Conservation (phyloP, 2,113 vertebrate species). For the Azemiops feae region DNA sequence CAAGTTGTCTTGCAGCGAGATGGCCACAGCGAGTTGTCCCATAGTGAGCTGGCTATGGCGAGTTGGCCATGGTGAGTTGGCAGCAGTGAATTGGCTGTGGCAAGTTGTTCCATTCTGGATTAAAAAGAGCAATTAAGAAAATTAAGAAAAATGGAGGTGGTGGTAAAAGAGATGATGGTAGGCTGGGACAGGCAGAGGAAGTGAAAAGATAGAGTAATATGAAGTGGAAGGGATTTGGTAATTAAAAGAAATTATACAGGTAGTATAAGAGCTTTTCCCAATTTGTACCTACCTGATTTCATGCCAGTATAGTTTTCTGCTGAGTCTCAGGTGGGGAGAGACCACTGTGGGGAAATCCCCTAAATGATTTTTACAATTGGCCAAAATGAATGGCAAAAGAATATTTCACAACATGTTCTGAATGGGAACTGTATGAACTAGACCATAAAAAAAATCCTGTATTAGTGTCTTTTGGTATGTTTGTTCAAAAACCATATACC, state of each 20-base stretch:
- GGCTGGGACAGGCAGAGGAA: not conserved
- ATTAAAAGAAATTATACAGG: not conserved
- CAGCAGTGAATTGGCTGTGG: too few species aligned
- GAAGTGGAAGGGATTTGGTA: not conserved
- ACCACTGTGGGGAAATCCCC: not conserved
- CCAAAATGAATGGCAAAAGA: not conserved
- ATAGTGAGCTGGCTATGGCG: too few species aligned
- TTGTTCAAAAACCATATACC: not conserved
- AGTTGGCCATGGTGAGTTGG: too few species aligned
- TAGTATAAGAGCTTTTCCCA: not conserved
- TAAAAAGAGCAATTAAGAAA: not conserved
- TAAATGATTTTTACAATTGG: not conserved
- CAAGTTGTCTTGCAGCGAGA: too few species aligned
- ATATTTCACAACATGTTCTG: not conserved
- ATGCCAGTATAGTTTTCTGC: not conserved
- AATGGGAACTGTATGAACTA: not conserved
- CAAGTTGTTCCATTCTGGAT: too few species aligned
- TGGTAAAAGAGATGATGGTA: not conserved
- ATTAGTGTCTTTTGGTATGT: not conserved
- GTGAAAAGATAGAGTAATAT: not conserved
- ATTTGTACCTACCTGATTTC: not conserved
- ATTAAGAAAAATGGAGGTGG: not conserved
- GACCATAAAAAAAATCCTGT: not conserved
- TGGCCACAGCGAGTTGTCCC: too few species aligned
- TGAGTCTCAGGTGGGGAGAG: not conserved